Base-by-base conservation (phyloP, 2,797 vertebrate species). In the Sebastes baramenuke region DNA sequence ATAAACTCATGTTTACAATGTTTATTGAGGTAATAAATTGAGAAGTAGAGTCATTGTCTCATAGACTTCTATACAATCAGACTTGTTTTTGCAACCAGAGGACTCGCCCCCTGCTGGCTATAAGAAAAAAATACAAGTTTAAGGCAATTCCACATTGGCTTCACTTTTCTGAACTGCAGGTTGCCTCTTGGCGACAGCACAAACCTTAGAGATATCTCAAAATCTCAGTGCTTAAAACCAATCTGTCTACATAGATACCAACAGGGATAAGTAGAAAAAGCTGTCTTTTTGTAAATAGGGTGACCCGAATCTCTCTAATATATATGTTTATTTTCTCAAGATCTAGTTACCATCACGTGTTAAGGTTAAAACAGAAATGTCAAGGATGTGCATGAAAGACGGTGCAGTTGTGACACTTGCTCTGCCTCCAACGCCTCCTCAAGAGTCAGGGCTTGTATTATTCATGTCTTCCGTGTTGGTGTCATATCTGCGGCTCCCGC, bases 381-480 rank as follows among this genome's bases (percentile, higher is more conserved):
- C 60, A 77, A 32, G 20, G 27, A 34, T 22, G 52, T 49, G 20
- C 65, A 68, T 72, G 72, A 70, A 74, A 68, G 30, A 71, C 25
- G 9, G 29, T 60, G 58, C 38, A 59, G 84, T 46, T 83, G 56
- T 87, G 75, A 83, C 85, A 87, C 81, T 75, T 75, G 72, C 80
- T 83, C 78, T 24, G 66, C 75, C 77, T 64, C 74, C 75, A 85
- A 74, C 54, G 22, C 72, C 85, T 85, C 75, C 73, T 79, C 36
- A 49, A 67, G 82, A 84, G 80, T 80, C 58, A 72, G 52, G 42
- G 75, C 72, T 67, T 89, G 75, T 88, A 87, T 91, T 93, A 93
- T 91, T 93, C 75, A 88, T 90, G 73, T 67, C 58, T 78, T 66
- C 76, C 38, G 29, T 72, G 77, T 85, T 52, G 70, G 69, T 82